Evolutionary conservation across 2,888 invertebrate species (phyloP).

Genomic region (Pyrochroa serraticornis): DNA sequence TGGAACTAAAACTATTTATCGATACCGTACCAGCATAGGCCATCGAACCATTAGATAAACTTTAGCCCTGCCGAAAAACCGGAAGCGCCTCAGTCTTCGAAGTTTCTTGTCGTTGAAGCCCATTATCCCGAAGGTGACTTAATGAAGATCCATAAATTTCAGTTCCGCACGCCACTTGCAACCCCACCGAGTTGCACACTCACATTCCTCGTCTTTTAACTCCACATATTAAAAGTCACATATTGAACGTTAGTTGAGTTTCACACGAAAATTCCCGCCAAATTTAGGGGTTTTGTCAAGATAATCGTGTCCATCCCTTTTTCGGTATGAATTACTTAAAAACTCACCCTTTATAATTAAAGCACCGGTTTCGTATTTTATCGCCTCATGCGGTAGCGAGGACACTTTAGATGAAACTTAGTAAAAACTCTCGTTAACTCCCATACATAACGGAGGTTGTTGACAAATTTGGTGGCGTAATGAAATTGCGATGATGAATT

Average conservation of each 20-base stretch:
- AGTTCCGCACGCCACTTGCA: neutral
- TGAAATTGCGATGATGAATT: neutral
- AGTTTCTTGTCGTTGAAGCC: conserved; percentile 64
- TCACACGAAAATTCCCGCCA: no score
- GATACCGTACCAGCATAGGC: conserved; percentile 63
- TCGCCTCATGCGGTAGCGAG: no score
- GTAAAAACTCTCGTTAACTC: no score
- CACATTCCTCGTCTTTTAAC: neutral
- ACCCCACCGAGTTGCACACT: neutral
- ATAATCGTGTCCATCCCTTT: no score
- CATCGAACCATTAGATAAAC: conserved; percentile 66
- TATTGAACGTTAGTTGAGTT: no score
- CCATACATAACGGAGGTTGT: no score
- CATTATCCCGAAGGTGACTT: conserved; percentile 36
- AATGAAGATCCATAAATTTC: no score
- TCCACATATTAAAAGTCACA: neutral
- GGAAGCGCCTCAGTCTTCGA: conserved; percentile 62
- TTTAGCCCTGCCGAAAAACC: conserved; percentile 67
- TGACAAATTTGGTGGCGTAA: neutral
- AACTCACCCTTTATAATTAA: no score
- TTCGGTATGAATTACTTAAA: no score
- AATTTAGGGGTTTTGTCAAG: no score
- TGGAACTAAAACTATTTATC: neutral
- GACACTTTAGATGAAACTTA: no score
- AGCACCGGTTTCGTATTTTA: no score